A percentile compares a stretch with the other conserved stretches of the same genome.
These are phyloP conservation scores for Rhimphoctona megacephalus DNA, from an alignment of 2,888 invertebrate genomes.

Conservation along the genomic window DNA sequence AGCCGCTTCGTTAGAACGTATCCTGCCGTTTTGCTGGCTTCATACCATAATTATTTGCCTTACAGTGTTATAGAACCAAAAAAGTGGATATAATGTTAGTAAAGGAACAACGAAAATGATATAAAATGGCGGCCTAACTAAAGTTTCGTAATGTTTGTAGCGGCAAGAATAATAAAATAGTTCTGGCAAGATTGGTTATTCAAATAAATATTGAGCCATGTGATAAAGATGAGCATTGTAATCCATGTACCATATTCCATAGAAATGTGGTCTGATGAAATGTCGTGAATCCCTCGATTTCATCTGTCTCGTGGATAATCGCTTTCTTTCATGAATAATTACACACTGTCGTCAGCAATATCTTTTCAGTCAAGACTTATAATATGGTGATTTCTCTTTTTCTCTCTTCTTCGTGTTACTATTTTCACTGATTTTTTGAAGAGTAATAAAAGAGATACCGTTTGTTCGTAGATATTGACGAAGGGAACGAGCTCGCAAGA, in stretches of 20 bases:
- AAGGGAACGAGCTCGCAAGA: slow-evolving; percentile 43
- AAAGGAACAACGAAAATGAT: neutral
- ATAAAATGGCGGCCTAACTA: neutral
- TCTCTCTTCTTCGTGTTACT: neutral
- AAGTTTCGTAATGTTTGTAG: neutral
- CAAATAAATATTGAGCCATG: slow-evolving; percentile 20
- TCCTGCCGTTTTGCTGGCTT: slow-evolving; percentile 73
- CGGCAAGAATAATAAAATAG: slow-evolving; percentile 1
- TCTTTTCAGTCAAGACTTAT: slow-evolving; percentile 64
- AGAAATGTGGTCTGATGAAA: slow-evolving; percentile 51
- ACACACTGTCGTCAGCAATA: slow-evolving; percentile 65
- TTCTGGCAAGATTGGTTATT: slow-evolving; percentile 12
- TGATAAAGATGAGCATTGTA: slow-evolving; percentile 11
- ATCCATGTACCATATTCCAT: slow-evolving; percentile 16
- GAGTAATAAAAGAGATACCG: slow-evolving; percentile 13
- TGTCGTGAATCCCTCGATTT: slow-evolving; percentile 60
- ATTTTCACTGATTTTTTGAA: neutral
- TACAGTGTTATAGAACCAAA: neutral
- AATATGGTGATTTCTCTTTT: slow-evolving; percentile 40
- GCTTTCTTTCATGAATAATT: slow-evolving; percentile 65
- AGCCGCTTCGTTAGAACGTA: slow-evolving; percentile 45
- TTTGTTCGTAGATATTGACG: slow-evolving; percentile 62
- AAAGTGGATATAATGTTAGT: neutral
- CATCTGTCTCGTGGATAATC: slow-evolving; percentile 61
- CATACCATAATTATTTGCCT: slow-evolving; percentile 73